These are phyloP conservation scores for Penaeus indicus DNA, from an alignment of 1,140 invertebrate genomes.

Conservation along the genomic window DNA sequence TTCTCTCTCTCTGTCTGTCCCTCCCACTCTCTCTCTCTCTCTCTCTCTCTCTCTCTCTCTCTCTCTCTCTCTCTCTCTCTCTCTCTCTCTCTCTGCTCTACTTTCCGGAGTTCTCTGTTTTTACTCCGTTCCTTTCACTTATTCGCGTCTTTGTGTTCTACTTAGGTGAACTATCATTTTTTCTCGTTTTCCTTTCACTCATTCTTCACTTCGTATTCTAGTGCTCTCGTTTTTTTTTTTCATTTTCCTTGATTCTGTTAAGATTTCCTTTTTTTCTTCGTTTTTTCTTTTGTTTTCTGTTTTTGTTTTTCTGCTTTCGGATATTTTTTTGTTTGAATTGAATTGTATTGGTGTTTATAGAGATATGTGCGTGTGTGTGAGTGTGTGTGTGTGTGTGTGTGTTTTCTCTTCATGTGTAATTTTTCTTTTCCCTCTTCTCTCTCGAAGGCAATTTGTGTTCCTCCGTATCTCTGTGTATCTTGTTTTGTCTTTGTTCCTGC, in stretches of 20 bases:
- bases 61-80: background rate
- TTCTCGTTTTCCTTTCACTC: slow-evolving; percentile 1
- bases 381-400: background rate
- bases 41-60: too few species aligned
- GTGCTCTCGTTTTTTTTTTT: background rate
- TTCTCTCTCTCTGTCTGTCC: too few species aligned
- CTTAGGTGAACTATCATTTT: background rate
- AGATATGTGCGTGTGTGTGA: background rate
- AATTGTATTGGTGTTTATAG: background rate
- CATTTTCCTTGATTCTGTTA: background rate
- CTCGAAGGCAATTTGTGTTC: too few species aligned
- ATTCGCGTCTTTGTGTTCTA: background rate
- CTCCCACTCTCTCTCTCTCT: too few species aligned
- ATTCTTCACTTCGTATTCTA: background rate
- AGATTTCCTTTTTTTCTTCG: too few species aligned
- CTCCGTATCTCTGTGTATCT: too few species aligned
- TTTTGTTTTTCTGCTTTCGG: too few species aligned
- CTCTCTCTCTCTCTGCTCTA: background rate
- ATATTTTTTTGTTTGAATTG: too few species aligned
- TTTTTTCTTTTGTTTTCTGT: too few species aligned
- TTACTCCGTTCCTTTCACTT: background rate
- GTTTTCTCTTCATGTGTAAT: background rate
- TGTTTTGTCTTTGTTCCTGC: too few species aligned
- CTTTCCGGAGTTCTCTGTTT: background rate
- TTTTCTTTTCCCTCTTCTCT: background rate